Evolutionary conservation across 2,797 vertebrate species (phyloP), one percentile per base, ranked within the genome.

Genomic region (Coendou prehensilis): DNA sequence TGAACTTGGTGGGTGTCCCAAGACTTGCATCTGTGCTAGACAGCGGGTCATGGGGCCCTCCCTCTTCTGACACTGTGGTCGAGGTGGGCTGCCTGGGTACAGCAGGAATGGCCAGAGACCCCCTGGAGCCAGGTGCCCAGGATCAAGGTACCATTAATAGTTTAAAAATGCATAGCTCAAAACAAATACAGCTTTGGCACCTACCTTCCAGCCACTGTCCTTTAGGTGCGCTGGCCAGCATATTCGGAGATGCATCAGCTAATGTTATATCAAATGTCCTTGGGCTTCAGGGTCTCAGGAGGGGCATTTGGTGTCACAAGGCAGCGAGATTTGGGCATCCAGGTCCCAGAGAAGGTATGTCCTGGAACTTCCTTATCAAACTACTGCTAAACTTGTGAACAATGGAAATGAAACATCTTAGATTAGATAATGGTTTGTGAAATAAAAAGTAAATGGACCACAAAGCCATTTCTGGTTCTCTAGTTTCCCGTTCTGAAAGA

Each of bases 341-440:
- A 84, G 71, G 9, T 18, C 37, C 22, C 64, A 90, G 59, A 18
- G 59, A 91, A 89, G 2, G 22, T 59, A 9, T 54, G 47, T 50
- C 69, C 47, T 90, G 41, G 52, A 37, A 78, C 15, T 33, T 37
- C 28, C 82, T 90, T 63, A 54, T 94, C 22, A 87, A 33, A 93
- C 88, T 89, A 83, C 63, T 89, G 14, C 41, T 82, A 88, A 92
- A 63, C n/a, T 87, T 23, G 30, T 87, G 87, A 90, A 57, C 10
- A 75, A 45, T 85, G 33, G 47, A 85, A 89, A 86, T 73, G 26
- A 45, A 92, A 50, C 41, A 57, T 63, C 20, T 82, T 91, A 86
- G 57, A n/a, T 78, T 69, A n/a, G 33, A 71, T 57, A 41, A 94
- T 81, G 9, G 5, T 81, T 93, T 92, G 8, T 14, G 85, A 86